Evolutionary conservation across 2,797 vertebrate genomes (phyloP).

Genomic region (Arnoldichthys spilopterus): DNA sequence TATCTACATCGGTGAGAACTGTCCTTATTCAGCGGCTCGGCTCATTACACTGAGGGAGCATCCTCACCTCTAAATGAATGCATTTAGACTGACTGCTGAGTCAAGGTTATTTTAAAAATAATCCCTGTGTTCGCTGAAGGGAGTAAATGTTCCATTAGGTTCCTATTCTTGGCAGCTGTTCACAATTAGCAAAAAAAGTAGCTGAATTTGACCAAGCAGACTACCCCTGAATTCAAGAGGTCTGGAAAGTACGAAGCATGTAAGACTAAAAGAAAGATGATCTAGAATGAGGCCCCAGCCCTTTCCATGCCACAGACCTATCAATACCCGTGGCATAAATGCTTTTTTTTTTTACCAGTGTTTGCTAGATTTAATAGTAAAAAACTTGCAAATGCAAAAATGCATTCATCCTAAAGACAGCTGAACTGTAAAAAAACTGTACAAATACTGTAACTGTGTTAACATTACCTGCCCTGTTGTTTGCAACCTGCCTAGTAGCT

Average conservation of each 20-base stretch:
- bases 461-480: no score
- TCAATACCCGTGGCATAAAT: no score
- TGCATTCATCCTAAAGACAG: no score
- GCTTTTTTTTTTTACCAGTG: no score
- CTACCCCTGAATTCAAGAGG: not conserved
- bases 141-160: slow-evolving; percentile 26
- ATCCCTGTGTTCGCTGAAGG: slow-evolving; percentile 37
- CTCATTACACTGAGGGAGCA: slow-evolving; percentile 29
- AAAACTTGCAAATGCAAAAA: no score
- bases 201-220: slow-evolving; percentile 17
- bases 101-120: slow-evolving; percentile 52
- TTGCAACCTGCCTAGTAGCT: no score
- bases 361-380: no score
- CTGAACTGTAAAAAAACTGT: no score
- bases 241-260: not conserved
- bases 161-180: slow-evolving; percentile 32
- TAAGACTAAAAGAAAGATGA: not conserved
- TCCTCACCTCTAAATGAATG: slow-evolving; percentile 38
- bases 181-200: slow-evolving; percentile 18
- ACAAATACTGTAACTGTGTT: no score
- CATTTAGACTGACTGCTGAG: slow-evolving; percentile 42
- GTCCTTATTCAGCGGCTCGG: slow-evolving; percentile 36
- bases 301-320: not conserved
- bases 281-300: not conserved
- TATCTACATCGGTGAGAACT: slow-evolving; percentile 20